phyloP scores from a whole-genome alignment of 2,888 invertebrate species.

The Sipha maydis region DNA sequence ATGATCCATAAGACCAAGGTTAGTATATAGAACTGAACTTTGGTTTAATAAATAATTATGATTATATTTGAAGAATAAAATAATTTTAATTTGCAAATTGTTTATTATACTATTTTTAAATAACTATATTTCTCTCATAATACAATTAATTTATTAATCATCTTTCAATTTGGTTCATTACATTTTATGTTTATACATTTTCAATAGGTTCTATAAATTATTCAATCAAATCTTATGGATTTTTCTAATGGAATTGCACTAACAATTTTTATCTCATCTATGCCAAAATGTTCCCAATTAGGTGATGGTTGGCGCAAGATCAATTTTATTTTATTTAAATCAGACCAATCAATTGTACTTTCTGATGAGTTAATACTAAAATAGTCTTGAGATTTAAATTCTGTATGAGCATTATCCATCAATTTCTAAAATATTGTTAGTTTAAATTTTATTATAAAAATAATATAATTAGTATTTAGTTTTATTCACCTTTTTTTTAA shows the following conservation, averaged over 20 bases:
- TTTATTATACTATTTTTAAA: neutral
- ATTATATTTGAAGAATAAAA: neutral
- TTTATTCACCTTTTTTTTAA: conserved; percentile 31
- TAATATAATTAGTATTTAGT: neutral
- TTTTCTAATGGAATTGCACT: neutral
- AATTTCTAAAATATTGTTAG: conserved; percentile 15
- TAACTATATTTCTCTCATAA: no score
- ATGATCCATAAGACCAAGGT: conserved; percentile 47
- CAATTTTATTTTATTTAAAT: conserved; percentile 28
- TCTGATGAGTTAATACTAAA: conserved; percentile 30
- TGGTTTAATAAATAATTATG: neutral
- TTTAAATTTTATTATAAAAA: neutral
- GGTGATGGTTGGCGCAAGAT: conserved; percentile 27
- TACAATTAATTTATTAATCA: no score
- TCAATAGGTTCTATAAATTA: no score
- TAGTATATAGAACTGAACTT: conserved; percentile 19
- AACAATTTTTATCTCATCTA: conserved; percentile 27
- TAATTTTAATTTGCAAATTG: neutral
- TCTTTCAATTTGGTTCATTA: neutral
- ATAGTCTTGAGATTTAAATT: conserved; percentile 20
- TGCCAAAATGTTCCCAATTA: conserved; percentile 36
- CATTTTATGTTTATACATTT: neutral
- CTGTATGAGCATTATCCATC: conserved; percentile 38
- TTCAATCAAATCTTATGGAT: neutral
- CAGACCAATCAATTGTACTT: conserved; percentile 36